These are phyloP conservation scores for Otus sunia DNA, from an alignment of 2,113 vertebrate species.

Conservation along the genomic window DNA sequence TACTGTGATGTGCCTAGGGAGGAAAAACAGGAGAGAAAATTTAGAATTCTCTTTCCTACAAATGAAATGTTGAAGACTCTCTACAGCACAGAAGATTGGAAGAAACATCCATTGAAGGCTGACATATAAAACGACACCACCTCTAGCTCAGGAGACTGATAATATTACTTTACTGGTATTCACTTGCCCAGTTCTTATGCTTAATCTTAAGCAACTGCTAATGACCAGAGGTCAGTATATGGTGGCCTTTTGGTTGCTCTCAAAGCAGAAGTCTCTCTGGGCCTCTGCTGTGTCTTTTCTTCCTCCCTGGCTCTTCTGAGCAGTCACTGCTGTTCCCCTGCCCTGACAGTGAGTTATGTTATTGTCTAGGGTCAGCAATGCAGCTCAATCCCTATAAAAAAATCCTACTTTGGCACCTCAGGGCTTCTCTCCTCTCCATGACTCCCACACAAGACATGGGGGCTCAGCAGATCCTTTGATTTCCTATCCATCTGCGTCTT, in stretches of 20 bases:
- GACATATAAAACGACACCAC: neutral
- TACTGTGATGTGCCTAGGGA: neutral
- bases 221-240: neutral
- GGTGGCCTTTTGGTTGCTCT: neutral
- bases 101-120: neutral
- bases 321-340: neutral
- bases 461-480: neutral
- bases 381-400: neutral
- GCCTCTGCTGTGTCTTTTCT: neutral
- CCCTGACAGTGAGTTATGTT: neutral
- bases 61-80: neutral
- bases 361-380: neutral
- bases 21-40: neutral
- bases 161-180: neutral
- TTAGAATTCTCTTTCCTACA: neutral
- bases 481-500: neutral
- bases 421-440: neutral
- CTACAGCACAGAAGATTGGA: neutral
- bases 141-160: neutral
- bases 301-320: neutral
- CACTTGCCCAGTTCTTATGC: neutral
- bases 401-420: neutral
- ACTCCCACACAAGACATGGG: fast-evolving
- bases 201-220: neutral
- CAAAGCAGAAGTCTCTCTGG: neutral